phyloP scores from a whole-genome alignment of 2,888 invertebrate species.

The Thecophora atra region DNA sequence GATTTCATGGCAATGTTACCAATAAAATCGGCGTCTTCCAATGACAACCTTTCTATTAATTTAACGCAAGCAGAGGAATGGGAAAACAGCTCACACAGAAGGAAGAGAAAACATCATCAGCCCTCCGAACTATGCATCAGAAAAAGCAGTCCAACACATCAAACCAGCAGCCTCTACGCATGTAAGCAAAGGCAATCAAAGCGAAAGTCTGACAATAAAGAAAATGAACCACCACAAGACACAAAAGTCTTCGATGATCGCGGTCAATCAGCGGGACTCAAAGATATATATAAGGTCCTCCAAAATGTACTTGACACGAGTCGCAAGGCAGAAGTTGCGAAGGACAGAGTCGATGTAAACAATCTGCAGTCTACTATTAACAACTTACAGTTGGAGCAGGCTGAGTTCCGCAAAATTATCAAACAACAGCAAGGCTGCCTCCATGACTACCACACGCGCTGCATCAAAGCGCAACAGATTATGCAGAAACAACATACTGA shows the following conservation, averaged over 20 bases:
- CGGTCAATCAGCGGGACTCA: conserved; percentile 41
- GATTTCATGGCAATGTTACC: conserved; percentile 52
- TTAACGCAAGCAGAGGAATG: background rate
- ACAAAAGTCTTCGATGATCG: background rate
- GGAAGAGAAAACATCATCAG: conserved; percentile 34
- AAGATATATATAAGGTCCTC: conserved; percentile 52
- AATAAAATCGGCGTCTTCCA: conserved; percentile 39
- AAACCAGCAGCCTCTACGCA: background rate
- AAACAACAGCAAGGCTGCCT: conserved; percentile 59
- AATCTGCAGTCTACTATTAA: conserved; percentile 52
- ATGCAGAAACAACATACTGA: conserved; percentile 62
- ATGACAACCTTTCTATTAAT: conserved; percentile 36
- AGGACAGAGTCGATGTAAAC: conserved; percentile 42
- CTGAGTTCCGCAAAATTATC: conserved; percentile 59
- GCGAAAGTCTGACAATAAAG: conserved; percentile 41
- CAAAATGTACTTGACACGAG: conserved; percentile 53
- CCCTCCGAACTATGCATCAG: conserved; percentile 5
- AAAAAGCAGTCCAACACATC: conserved; percentile 33
- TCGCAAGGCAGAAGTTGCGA: conserved; percentile 40
- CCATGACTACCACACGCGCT: conserved; percentile 59
- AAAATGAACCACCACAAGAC: conserved; percentile 41
- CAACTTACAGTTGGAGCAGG: conserved; percentile 57
- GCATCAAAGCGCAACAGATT: conserved; percentile 59
- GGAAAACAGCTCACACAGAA: conserved; percentile 2
- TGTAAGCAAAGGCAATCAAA: conserved; percentile 16